These are phyloP conservation scores for Plestiodon gilberti DNA, from an alignment of 2,113 vertebrate species.

Conservation along the genomic window DNA sequence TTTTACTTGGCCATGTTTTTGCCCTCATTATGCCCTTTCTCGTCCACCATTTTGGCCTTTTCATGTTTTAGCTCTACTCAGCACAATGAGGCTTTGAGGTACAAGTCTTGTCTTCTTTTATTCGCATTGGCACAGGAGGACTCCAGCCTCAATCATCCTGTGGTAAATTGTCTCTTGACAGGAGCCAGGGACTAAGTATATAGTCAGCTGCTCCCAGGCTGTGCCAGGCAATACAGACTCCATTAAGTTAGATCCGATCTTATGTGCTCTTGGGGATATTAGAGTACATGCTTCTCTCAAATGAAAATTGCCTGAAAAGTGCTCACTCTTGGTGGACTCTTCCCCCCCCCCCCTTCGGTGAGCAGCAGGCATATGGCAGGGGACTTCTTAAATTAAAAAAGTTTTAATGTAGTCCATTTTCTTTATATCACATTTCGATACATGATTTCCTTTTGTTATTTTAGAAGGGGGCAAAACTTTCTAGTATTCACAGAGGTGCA, in stretches of 20 bases:
- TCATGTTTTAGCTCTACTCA: neutral
- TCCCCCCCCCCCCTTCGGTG: neutral
- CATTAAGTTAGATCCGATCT: neutral
- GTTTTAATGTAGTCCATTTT: neutral
- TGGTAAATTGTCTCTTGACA: neutral
- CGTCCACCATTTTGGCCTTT: neutral
- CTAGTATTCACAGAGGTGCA: neutral
- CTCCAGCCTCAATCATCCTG: neutral
- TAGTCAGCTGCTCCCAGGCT: too few species aligned
- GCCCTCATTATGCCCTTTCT: neutral
- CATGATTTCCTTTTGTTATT: neutral
- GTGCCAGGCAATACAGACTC: neutral
- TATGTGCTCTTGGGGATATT: neutral
- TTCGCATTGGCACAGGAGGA: neutral
- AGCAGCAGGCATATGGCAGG: neutral
- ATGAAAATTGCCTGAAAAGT: neutral
- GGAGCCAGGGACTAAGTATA: neutral
- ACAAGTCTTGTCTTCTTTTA: neutral
- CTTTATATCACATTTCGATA: constrained; percentile 8
- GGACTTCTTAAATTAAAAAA: neutral
- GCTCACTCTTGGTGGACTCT: neutral
- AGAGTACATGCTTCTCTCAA: neutral
- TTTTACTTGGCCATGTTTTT: too few species aligned
- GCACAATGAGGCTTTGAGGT: neutral
- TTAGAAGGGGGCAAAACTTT: neutral